A percentile compares a stretch with the other conserved stretches of the same genome.
Evolutionary conservation across 2,113 vertebrate species (phyloP).

Genomic region (Lampris megalopsis): DNA sequence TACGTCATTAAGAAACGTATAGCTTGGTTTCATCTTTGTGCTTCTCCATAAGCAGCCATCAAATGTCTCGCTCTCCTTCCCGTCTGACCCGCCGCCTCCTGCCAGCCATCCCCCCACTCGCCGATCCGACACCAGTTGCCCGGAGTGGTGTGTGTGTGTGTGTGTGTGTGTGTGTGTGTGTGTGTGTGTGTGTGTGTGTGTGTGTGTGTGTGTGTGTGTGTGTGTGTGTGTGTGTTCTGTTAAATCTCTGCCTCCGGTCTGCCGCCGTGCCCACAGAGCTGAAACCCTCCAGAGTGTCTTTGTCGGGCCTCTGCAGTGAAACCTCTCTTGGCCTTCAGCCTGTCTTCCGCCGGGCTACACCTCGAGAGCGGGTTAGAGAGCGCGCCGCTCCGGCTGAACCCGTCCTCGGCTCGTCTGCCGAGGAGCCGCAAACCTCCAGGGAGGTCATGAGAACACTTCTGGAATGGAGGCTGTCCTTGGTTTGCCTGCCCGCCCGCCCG

Average conservation of each 20-base stretch:
- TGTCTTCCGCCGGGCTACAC: conserved; percentile 34
- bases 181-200: too few relatives aligned
- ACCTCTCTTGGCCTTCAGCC: conserved; percentile 58
- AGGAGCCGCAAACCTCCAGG: neutral
- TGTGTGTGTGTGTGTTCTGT: conserved; percentile 34
- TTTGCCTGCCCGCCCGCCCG: neutral
- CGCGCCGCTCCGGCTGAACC: neutral
- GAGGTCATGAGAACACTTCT: neutral
- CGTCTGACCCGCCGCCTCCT: too few relatives aligned
- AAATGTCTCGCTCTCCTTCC: too few relatives aligned
- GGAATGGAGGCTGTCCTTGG: neutral
- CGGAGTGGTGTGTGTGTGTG: too few relatives aligned
- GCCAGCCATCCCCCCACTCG: too few relatives aligned
- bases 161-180: too few relatives aligned
- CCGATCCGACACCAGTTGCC: too few relatives aligned
- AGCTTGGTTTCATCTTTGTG: too few relatives aligned
- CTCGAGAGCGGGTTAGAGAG: conserved; percentile 35
- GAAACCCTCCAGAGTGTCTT: conserved; percentile 59
- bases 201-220: conserved; percentile 2
- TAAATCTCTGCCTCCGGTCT: conserved; percentile 61
- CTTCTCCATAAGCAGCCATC: too few relatives aligned
- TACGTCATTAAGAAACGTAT: too few relatives aligned
- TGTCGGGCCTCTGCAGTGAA: conserved; percentile 60
- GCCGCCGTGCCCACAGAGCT: conserved; percentile 51
- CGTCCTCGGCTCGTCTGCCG: neutral